These are phyloP conservation scores for Phylloscopus trochilus DNA, from an alignment of 2,113 vertebrate genomes.

Conservation along the genomic window DNA sequence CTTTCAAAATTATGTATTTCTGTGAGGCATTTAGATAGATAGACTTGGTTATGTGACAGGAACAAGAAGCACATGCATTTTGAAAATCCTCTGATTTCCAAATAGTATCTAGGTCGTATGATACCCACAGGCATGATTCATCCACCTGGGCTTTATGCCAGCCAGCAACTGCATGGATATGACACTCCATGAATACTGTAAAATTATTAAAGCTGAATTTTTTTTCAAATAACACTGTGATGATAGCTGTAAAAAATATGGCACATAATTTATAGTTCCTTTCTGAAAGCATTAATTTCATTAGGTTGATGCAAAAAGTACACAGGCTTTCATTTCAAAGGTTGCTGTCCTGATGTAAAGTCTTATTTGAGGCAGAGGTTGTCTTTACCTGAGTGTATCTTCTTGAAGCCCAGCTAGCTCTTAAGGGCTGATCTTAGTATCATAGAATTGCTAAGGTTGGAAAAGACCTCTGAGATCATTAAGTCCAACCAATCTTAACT, in stretches of 20 bases:
- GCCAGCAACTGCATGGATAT: not conserved
- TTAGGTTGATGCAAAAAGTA: not conserved
- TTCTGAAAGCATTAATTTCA: not conserved
- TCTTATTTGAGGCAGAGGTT: not conserved
- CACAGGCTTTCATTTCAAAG: not conserved
- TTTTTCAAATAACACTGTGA: not conserved
- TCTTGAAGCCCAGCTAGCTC: not conserved
- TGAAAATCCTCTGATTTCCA: conserved; percentile 21
- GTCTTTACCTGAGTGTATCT: not conserved
- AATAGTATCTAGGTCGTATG: conserved; percentile 33
- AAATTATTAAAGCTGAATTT: not conserved
- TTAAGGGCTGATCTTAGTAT: not conserved
- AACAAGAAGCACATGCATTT: not conserved
- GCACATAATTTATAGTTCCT: not conserved
- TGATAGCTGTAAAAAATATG: not conserved
- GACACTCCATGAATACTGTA: not conserved
- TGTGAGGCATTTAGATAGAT: not conserved
- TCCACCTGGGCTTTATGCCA: conserved; percentile 52
- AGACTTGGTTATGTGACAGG: not conserved
- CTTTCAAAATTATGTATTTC: not conserved
- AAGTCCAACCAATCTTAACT: not conserved
- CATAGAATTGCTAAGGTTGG: not conserved
- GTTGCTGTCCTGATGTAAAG: not conserved
- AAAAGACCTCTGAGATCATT: not conserved
- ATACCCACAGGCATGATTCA: conserved; percentile 45